phyloP scores from a whole-genome alignment of 1,140 invertebrate species.

The Cephus cinctus region DNA sequence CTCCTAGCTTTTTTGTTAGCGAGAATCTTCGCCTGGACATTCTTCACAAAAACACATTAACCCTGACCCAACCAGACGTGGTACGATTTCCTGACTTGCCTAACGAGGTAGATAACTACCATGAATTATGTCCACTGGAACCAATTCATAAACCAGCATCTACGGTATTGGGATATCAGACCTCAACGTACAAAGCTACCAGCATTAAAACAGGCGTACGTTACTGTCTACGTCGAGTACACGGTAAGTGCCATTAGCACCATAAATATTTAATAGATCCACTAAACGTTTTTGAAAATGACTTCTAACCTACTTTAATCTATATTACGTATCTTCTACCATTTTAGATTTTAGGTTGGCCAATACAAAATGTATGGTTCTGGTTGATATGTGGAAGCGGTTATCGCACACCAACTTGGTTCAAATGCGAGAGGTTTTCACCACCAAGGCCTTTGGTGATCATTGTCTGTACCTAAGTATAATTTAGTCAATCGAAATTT shows the following conservation, averaged over 20 bases:
- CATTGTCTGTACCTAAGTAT: constrained; percentile 71
- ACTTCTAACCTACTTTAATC: constrained; percentile 7
- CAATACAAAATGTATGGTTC: constrained; percentile 80
- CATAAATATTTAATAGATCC: constrained; percentile 4
- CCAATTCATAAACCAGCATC: constrained; percentile 60
- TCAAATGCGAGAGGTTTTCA: constrained; percentile 88
- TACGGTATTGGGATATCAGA: constrained; percentile 71
- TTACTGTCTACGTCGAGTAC: constrained; percentile 86
- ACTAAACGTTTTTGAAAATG: constrained; percentile 2
- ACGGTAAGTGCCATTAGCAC: constrained; percentile 61
- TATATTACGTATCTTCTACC: constrained; percentile 16
- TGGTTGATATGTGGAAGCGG: constrained; percentile 93
- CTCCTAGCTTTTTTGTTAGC: constrained; percentile 67
- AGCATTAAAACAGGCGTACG: constrained; percentile 83
- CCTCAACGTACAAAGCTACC: constrained; percentile 89
- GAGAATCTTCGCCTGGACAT: constrained; percentile 77
- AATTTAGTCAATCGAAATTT: background rate
- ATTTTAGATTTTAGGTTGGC: constrained; percentile 70
- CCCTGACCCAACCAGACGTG: constrained; percentile 69
- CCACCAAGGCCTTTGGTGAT: constrained; percentile 94
- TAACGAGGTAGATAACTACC: constrained; percentile 84
- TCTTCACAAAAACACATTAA: constrained; percentile 73
- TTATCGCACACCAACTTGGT: constrained; percentile 92
- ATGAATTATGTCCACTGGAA: constrained; percentile 85
- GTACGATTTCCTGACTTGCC: constrained; percentile 75